Conservation (phyloP, 2,113 vertebrate genomes). For the Picathartes gymnocephalus region DNA sequence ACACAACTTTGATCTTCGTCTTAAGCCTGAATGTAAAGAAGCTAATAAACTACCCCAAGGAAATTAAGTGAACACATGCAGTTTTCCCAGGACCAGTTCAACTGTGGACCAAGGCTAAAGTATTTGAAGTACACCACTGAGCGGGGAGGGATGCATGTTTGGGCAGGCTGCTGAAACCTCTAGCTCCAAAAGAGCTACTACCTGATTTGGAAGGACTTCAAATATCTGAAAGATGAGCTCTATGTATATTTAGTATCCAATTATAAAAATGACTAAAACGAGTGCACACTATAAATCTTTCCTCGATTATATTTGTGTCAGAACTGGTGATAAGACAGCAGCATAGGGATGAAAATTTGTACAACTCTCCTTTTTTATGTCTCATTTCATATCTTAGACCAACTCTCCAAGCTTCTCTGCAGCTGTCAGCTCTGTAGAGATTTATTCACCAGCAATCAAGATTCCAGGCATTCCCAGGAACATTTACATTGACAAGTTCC, state of each 20-base stretch:
- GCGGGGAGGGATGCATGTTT: neutral
- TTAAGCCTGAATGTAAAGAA: neutral
- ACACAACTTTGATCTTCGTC: neutral
- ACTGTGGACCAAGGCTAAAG: neutral
- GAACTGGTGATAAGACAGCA: slow-evolving; percentile 2
- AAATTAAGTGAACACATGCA: neutral
- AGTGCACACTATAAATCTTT: neutral
- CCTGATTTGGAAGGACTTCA: slow-evolving; percentile 20
- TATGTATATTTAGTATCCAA: neutral
- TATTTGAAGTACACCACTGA: neutral
- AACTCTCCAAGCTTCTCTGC: neutral
- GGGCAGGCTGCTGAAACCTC: neutral
- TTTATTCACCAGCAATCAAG: slow-evolving; percentile 18
- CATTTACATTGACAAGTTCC: neutral
- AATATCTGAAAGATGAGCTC: neutral
- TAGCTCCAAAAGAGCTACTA: neutral
- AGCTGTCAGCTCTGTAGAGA: slow-evolving; percentile 10
- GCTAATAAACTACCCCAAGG: neutral
- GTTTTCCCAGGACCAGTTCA: neutral
- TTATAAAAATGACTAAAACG: slow-evolving; percentile 15
- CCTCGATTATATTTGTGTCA: neutral
- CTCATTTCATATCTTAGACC: neutral
- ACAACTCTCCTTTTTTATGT: neutral
- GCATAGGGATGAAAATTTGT: neutral
- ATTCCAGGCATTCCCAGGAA: slow-evolving; percentile 20